Evolutionary conservation across 2,113 vertebrate species (phyloP).

Genomic region (Callospermophilus lateralis): DNA sequence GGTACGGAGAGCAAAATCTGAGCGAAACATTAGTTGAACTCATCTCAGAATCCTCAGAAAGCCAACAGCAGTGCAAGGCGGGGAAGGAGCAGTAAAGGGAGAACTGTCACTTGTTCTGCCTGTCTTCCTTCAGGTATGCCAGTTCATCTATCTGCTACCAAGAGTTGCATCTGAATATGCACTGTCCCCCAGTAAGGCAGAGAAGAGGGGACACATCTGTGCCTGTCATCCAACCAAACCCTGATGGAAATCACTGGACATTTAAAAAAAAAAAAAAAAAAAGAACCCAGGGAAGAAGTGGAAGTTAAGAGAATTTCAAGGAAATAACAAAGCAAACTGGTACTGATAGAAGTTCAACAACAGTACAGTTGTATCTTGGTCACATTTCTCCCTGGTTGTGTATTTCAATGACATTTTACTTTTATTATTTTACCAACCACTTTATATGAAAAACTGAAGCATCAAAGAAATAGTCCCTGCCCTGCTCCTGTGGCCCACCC

Average conservation of each 20-base stretch:
- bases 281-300: background rate
- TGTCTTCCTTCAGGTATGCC: too few relatives aligned
- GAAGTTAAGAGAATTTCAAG: background rate
- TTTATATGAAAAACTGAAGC: background rate
- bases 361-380: background rate
- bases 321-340: background rate
- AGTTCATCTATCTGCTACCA: too few relatives aligned
- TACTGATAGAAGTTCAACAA: background rate
- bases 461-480: background rate
- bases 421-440: background rate
- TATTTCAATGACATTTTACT: background rate
- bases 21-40: background rate
- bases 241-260: background rate
- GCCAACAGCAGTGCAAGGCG: rapidly evolving
- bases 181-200: background rate
- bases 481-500: background rate
- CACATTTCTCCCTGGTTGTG: background rate
- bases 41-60: background rate
- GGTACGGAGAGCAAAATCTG: background rate
- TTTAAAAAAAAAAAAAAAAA: background rate
- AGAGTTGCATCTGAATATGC: background rate
- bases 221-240: background rate
- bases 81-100: background rate
- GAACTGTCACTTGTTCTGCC: rapidly evolving
- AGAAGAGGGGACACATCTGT: background rate